Percentiles rank a stretch among this genome's conserved stretches.
Conservation (phyloP, 2,113 vertebrate genomes). For the Canis aureus region DNA sequence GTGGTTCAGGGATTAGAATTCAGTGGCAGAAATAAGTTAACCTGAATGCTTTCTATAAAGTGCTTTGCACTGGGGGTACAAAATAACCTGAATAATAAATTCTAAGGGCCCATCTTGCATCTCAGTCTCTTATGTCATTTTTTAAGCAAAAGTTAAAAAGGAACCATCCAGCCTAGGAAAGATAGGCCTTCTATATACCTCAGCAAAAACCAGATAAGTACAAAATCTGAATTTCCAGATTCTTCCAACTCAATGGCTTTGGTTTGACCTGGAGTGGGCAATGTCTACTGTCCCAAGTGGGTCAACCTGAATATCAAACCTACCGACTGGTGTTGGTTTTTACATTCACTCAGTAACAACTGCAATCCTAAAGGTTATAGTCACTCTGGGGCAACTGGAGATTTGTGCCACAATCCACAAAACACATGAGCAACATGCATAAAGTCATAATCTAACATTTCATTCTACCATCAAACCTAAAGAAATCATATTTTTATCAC, state of each 20-base stretch:
- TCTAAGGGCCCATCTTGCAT: conserved; percentile 23
- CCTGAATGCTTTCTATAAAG: conserved; percentile 46
- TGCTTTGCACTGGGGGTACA: background rate
- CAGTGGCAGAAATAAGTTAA: conserved; percentile 56
- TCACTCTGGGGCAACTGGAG: background rate
- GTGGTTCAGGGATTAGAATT: conserved; percentile 64
- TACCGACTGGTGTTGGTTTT: background rate
- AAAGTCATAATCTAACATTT: background rate
- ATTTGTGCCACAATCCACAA: background rate
- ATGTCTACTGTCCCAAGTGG: background rate
- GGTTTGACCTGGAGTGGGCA: background rate
- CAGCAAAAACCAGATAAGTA: background rate
- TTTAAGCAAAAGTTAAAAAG: conserved; percentile 61
- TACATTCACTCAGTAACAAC: background rate
- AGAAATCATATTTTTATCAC: background rate
- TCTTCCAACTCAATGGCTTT: background rate
- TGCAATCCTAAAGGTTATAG: background rate
- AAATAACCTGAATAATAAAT: conserved; percentile 42
- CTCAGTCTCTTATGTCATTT: conserved; percentile 48
- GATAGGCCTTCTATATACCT: background rate
- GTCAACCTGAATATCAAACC: background rate
- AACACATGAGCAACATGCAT: background rate
- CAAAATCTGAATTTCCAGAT: background rate
- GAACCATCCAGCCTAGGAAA: background rate
- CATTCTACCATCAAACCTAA: background rate